Conservation (phyloP, 2,113 vertebrate species). For the Ptyas mucosa region DNA sequence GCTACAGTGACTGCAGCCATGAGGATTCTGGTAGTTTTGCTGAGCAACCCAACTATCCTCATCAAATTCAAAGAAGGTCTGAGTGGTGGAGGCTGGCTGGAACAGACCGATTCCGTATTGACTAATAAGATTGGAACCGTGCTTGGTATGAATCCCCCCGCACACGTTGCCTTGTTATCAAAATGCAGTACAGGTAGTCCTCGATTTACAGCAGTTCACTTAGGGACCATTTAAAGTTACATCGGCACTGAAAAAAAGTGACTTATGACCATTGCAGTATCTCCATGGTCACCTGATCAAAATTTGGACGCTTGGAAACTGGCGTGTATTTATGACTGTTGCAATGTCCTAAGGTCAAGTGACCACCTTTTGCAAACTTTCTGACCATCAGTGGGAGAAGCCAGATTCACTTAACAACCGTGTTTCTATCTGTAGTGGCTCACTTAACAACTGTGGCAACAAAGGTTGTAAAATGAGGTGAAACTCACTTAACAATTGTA, state of each 20-base stretch:
- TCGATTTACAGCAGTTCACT: not conserved
- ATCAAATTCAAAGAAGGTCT: constrained; percentile 94
- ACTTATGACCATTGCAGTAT: not conserved
- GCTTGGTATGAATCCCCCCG: constrained; percentile 81
- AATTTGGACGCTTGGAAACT: not conserved
- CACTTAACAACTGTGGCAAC: not conserved
- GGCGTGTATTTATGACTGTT: not conserved
- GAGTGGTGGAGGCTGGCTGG: constrained; percentile 93
- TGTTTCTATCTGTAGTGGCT: not conserved
- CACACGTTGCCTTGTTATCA: accelerated
- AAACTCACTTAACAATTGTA: not conserved
- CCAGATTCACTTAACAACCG: not conserved
- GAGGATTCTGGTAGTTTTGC: constrained; percentile 89
- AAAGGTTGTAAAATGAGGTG: not conserved
- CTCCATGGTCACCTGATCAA: not conserved
- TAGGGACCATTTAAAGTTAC: not conserved
- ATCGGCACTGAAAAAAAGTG: not conserved
- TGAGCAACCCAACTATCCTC: constrained; percentile 89
- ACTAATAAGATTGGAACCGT: constrained; percentile 98
- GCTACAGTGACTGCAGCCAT: constrained; percentile 90
- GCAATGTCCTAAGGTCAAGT: not conserved
- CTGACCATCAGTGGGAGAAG: not conserved
- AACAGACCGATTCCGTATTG: constrained; percentile 95
- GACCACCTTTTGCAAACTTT: not conserved
- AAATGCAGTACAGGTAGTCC: not conserved